A percentile compares a stretch with the other conserved stretches of the same genome.
These are phyloP conservation scores for Lates japonicus DNA, from an alignment of 2,797 vertebrate species.

Conservation along the genomic window DNA sequence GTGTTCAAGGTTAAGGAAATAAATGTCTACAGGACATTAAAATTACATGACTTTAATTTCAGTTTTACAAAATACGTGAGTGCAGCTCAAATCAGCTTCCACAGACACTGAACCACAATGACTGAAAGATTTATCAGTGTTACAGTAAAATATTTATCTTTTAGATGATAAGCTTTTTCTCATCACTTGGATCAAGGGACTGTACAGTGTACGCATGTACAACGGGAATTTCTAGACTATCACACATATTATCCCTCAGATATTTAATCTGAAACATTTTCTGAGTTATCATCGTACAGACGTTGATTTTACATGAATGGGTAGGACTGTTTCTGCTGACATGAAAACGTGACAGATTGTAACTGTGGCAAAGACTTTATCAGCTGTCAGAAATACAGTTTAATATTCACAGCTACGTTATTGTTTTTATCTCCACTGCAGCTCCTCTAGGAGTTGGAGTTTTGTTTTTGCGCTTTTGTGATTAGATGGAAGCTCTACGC, in stretches of 20 bases:
- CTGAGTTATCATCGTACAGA: conserved; percentile 51
- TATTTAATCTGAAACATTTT: conserved; percentile 47
- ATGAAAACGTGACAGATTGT: conserved; percentile 43
- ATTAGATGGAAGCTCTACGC: conserved; percentile 56
- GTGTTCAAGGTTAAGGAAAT: neutral
- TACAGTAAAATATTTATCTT: neutral
- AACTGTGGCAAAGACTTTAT: conserved; percentile 33
- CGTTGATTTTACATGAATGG: conserved; percentile 30
- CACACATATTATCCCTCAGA: conserved; percentile 31
- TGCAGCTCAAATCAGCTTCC: neutral
- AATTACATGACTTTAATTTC: neutral
- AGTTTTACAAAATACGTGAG: neutral
- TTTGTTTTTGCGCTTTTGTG: conserved; percentile 46
- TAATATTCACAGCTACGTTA: conserved; percentile 33
- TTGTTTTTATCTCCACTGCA: conserved; percentile 33
- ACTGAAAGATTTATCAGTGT: conserved; percentile 5
- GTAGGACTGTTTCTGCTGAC: conserved; percentile 61
- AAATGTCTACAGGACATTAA: neutral
- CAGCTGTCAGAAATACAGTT: conserved; percentile 36
- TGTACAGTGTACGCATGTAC: neutral
- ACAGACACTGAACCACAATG: neutral
- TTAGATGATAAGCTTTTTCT: conserved; percentile 18
- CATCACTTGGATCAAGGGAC: conserved; percentile 5
- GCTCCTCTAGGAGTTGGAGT: neutral
- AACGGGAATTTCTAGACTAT: conserved; percentile 10